Evolutionary conservation across 2,113 vertebrate genomes (phyloP).

Genomic region (Crocuta crocuta): DNA sequence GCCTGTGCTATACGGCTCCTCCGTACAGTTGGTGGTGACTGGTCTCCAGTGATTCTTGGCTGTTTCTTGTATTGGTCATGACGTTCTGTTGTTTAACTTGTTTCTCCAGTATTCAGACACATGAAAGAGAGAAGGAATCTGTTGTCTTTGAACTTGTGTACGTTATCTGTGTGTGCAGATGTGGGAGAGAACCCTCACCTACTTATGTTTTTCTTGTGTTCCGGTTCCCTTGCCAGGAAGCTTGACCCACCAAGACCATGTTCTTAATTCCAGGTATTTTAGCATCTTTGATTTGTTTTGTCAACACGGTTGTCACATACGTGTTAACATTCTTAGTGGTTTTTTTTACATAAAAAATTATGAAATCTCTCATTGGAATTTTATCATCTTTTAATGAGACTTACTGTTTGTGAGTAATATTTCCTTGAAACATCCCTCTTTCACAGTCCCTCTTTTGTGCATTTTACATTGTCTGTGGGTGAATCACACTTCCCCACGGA

Average conservation of each 20-base stretch:
- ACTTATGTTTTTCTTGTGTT: not conserved
- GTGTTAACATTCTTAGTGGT: not conserved
- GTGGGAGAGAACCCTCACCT: not conserved
- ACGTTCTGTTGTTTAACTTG: not conserved
- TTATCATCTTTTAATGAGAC: not conserved
- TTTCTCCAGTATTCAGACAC: not conserved
- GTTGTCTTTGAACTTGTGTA: not conserved
- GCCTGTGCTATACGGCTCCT: not conserved
- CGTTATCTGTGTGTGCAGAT: not conserved
- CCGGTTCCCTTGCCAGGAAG: not conserved
- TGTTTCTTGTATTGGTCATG: not conserved
- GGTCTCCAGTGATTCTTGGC: not conserved
- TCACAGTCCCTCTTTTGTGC: not conserved
- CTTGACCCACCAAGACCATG: fast-evolving
- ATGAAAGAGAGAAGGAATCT: not conserved
- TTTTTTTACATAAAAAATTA: not conserved
- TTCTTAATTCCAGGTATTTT: not conserved
- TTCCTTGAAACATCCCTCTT: not conserved
- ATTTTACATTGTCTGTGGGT: not conserved
- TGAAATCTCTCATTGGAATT: not conserved
- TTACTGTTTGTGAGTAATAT: not conserved
- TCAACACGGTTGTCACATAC: not conserved
- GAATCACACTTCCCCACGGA: not conserved
- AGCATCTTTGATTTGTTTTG: not conserved
- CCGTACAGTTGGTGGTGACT: not conserved